Percentiles rank a stretch among this genome's conserved stretches.
Evolutionary conservation across 2,888 invertebrate species (phyloP).

Genomic region (Peribatodes rhomboidaria): DNA sequence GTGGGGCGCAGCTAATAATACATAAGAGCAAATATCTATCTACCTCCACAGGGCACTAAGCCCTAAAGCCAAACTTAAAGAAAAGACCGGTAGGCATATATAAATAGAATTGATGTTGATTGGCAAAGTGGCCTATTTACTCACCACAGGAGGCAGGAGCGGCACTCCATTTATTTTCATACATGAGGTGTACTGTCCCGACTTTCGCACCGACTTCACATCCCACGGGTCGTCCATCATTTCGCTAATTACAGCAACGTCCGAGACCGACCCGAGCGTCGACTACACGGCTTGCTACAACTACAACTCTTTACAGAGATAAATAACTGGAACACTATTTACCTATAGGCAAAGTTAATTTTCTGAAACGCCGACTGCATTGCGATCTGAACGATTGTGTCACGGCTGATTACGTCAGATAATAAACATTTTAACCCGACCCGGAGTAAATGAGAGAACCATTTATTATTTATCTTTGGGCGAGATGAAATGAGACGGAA

Average conservation of each 20-base stretch:
- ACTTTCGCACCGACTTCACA: constrained; percentile 76
- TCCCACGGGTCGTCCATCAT: constrained; percentile 83
- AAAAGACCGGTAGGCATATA: too few relatives aligned
- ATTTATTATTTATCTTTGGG: constrained; percentile 3
- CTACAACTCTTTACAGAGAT: constrained; percentile 20
- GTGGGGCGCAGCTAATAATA: too few relatives aligned
- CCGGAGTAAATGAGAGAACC: constrained; percentile 10
- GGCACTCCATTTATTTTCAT: constrained; percentile 91
- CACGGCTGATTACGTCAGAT: constrained; percentile 81
- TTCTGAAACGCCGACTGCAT: constrained; percentile 61
- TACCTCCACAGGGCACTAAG: too few relatives aligned
- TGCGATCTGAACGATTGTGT: constrained; percentile 68
- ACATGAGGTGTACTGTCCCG: constrained; percentile 87
- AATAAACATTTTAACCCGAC: constrained; percentile 51
- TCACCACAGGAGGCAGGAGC: constrained; percentile 92
- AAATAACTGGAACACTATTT: constrained; percentile 54
- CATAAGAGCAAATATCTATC: too few relatives aligned
- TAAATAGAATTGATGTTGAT: constrained; percentile 4
- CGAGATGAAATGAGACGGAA: constrained; percentile 6
- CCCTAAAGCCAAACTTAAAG: too few relatives aligned
- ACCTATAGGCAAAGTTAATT: constrained; percentile 57
- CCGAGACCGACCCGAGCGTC: constrained; percentile 14
- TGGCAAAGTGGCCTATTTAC: constrained; percentile 46
- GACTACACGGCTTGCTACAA: constrained; percentile 11
- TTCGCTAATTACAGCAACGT: constrained; percentile 48